Evolutionary conservation across 2,113 vertebrate genomes (phyloP), one percentile per base, ranked within the genome.

Genomic region (Aegithalos caudatus): DNA sequence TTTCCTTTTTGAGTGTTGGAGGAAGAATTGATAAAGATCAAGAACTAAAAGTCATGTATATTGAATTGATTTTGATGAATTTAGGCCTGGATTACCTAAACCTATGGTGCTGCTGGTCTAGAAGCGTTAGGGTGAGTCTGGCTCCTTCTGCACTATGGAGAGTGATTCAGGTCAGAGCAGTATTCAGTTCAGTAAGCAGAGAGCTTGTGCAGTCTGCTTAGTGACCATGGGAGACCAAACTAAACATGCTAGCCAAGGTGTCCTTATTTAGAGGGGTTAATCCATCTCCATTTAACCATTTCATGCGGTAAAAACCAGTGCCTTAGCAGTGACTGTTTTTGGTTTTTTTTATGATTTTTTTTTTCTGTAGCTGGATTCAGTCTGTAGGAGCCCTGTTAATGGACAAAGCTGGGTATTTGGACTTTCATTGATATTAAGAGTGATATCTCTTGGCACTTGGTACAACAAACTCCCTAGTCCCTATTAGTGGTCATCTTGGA

Each of bases 131-230:
- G 25, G 7, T 12, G 62, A 79, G 20, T 73, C 48, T 79, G 64
- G 17, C 42, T 78, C 44, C 38, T 64, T 23, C 28, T 76, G 25
- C 1, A 1, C n/a, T 25, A 2, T 9, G 35, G 33, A 82, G 31
- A 0, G 0, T 19, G 18, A 62, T 37, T 77, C 45, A 53, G 40
- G 29, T 13, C 4, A 3, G 23, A 56, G n/a, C 8, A 67, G 11
- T 16, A 4, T 23, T 45, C 15, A 19, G 15, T 13, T 87, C 25
- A n/a, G 23, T 23, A 69, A 22, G 6, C 4, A 20, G 44, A 56
- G n/a, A 85, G 33, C 31, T 27, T 7, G 11, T 61, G 18, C 9
- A 24, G 19, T 38, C 65, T 42, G 13, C 40, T 71, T 24, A 35
- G 70, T 15, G 28, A 42, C 62, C 1, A 0, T 24, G 31, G 61